A percentile compares a stretch with the other conserved stretches of the same genome.
Conservation (phyloP, 2,888 invertebrate genomes). For the Melieria crassipennis region DNA sequence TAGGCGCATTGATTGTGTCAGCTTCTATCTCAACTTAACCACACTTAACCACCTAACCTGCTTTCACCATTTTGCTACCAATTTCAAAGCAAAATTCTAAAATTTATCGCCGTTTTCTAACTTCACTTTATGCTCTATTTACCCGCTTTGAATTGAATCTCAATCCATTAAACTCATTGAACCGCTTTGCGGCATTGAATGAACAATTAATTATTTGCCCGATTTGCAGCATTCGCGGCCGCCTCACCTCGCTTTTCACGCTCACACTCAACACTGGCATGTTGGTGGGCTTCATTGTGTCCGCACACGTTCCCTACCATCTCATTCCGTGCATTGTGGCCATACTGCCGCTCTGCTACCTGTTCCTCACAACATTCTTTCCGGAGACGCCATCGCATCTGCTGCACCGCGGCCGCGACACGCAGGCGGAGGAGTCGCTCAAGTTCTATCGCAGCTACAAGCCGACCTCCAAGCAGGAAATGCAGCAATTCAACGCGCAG, state of each 20-base stretch:
- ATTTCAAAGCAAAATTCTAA: too few species aligned
- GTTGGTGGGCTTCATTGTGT: constrained; percentile 55
- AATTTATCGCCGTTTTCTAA: too few species aligned
- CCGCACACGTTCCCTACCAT: constrained; percentile 57
- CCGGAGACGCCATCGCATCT: constrained; percentile 61
- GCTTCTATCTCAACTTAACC: too few species aligned
- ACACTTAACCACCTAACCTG: too few species aligned
- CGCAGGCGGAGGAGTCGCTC: constrained; percentile 53
- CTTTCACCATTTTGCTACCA: too few species aligned
- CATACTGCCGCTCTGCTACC: constrained; percentile 53
- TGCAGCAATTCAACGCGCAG: constrained; percentile 41
- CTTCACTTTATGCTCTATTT: too few species aligned
- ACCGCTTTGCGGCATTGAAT: background rate
- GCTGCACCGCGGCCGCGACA: constrained; percentile 44
- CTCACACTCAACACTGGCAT: constrained; percentile 57
- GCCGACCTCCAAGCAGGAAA: constrained; percentile 45
- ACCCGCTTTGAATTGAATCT: too few species aligned
- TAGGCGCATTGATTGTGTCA: too few species aligned
- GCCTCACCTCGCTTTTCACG: constrained; percentile 53
- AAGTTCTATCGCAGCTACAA: constrained; percentile 56
- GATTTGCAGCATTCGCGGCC: constrained; percentile 54
- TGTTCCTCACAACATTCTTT: constrained; percentile 48
- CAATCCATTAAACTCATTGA: too few species aligned
- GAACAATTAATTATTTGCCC: background rate
- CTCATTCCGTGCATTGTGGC: constrained; percentile 55